phyloP scores from a whole-genome alignment of 2,113 vertebrate genomes.

The Scalopus aquaticus region DNA sequence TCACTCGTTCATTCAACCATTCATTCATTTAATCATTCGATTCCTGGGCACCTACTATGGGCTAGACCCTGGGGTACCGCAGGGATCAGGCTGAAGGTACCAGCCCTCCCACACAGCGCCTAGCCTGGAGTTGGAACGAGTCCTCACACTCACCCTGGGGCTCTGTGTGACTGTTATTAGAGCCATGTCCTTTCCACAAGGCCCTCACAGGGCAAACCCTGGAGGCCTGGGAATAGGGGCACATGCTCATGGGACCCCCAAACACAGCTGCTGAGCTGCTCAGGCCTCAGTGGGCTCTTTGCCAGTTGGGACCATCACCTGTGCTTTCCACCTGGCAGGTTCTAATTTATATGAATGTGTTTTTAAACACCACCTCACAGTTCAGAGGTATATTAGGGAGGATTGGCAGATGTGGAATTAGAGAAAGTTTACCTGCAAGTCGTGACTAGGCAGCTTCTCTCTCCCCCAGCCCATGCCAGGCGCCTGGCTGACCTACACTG shows the following conservation, averaged over 20 bases:
- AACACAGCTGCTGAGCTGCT: not conserved
- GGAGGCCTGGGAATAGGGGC: rapidly evolving
- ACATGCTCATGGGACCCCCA: rapidly evolving
- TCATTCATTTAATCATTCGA: not conserved
- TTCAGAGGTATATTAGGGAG: not conserved
- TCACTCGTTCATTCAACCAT: too few species aligned
- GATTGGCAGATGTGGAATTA: not conserved
- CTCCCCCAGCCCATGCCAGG: not conserved
- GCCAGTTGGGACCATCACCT: not conserved
- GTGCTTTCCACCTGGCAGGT: not conserved
- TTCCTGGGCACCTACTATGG: not conserved
- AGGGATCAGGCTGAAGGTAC: not conserved
- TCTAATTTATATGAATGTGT: not conserved
- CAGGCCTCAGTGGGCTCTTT: rapidly evolving
- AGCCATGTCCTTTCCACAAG: rapidly evolving
- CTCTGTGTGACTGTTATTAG: rapidly evolving
- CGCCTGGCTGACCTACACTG: rapidly evolving
- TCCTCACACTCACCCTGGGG: too few species aligned
- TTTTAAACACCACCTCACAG: not conserved
- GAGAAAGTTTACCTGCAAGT: not conserved
- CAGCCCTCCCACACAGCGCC: too few species aligned
- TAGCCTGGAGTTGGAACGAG: too few species aligned
- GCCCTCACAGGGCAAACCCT: not conserved
- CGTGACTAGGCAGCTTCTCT: rapidly evolving
- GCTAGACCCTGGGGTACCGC: not conserved